A percentile compares a stretch with the other conserved stretches of the same genome.
phyloP scores from a whole-genome alignment of 2,797 vertebrate genomes.

The Podarcis siculus region DNA sequence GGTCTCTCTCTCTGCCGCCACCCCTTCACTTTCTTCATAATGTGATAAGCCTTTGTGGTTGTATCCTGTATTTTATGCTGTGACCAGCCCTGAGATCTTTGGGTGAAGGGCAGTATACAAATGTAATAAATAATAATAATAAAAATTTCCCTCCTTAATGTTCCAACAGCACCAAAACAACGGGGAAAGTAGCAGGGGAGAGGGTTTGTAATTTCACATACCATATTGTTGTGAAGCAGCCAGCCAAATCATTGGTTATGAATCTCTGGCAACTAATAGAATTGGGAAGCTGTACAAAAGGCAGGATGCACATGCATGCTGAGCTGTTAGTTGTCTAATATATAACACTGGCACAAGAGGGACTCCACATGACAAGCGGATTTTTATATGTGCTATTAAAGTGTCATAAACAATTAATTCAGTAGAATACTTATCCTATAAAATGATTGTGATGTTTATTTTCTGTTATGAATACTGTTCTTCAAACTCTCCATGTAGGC shows the following conservation, averaged over 20 bases:
- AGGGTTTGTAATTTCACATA: background rate
- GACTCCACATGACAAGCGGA: slow-evolving; percentile 61
- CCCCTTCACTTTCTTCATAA: too few relatives aligned
- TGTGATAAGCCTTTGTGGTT: too few relatives aligned
- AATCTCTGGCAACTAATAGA: slow-evolving; percentile 51
- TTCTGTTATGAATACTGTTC: slow-evolving; percentile 44
- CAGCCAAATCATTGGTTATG: background rate
- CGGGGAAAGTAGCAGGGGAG: too few relatives aligned
- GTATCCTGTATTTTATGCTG: too few relatives aligned
- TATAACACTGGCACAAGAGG: slow-evolving; percentile 65
- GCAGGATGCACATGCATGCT: slow-evolving; percentile 71
- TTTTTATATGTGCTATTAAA: slow-evolving; percentile 66
- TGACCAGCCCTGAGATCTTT: too few relatives aligned
- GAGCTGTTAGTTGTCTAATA: slow-evolving; percentile 73
- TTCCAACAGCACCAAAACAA: too few relatives aligned
- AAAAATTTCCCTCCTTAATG: too few relatives aligned
- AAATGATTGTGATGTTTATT: slow-evolving; percentile 50
- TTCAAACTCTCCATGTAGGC: slow-evolving; percentile 56
- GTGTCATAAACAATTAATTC: slow-evolving; percentile 68
- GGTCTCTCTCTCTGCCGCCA: too few relatives aligned
- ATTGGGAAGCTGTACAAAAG: slow-evolving; percentile 68
- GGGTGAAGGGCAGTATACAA: too few relatives aligned
- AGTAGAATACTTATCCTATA: slow-evolving; percentile 68
- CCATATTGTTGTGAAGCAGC: background rate
- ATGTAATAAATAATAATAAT: too few relatives aligned